These are phyloP conservation scores for Otocyon megalotis DNA, from an alignment of 2,113 vertebrate species.

Conservation along the genomic window DNA sequence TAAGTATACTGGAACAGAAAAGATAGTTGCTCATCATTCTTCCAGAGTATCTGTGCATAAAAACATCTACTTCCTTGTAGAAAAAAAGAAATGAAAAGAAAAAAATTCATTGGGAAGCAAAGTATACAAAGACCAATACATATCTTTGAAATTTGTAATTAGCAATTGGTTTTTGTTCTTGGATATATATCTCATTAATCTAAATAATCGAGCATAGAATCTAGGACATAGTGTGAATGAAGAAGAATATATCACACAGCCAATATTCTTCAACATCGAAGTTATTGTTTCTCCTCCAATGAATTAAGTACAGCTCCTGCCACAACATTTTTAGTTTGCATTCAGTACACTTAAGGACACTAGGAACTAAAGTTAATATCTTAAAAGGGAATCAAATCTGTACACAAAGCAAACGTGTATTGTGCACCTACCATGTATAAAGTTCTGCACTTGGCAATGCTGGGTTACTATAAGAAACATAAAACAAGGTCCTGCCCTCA, in stretches of 20 bases:
- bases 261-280: neutral
- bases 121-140: neutral
- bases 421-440: neutral
- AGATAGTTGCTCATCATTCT: neutral
- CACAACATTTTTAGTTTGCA: neutral
- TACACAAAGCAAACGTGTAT: neutral
- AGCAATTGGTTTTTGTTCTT: neutral
- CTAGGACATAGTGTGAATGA: neutral
- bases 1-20: neutral
- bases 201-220: neutral
- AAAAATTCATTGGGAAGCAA: conserved; percentile 32
- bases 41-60: neutral
- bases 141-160: neutral
- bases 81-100: neutral
- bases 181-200: neutral
- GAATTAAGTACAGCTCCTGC: neutral
- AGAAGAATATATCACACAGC: conserved; percentile 3
- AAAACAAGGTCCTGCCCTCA: neutral
- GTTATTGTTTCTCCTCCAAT: neutral
- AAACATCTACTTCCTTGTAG: neutral
- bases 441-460: neutral
- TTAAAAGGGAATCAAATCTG: neutral
- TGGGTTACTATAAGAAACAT: neutral
- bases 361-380: neutral
- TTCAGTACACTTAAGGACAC: neutral